Percentiles rank a stretch among this genome's conserved stretches.
Evolutionary conservation across 2,113 vertebrate species (phyloP).

Genomic region (Ailuropoda melanoleuca): DNA sequence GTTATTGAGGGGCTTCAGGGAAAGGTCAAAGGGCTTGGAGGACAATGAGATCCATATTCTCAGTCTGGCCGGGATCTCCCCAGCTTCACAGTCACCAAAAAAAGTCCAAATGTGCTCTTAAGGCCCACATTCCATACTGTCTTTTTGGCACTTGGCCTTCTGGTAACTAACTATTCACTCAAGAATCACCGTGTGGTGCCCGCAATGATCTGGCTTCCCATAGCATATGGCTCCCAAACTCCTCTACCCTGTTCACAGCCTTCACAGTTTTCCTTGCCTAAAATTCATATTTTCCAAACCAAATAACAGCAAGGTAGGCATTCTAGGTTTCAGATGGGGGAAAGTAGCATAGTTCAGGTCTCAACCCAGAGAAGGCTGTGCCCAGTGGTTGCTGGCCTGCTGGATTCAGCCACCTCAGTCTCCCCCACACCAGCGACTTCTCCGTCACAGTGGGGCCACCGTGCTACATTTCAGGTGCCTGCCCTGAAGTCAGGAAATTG

Average conservation of each 20-base stretch:
- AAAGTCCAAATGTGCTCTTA: not conserved
- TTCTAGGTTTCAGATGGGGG: not conserved
- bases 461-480: not conserved
- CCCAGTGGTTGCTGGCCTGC: not conserved
- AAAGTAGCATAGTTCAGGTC: not conserved
- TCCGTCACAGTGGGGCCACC: not conserved
- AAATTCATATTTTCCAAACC: not conserved
- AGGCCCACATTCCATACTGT: not conserved
- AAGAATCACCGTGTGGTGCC: not conserved
- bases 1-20: not conserved
- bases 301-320: not conserved
- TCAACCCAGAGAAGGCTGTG: not conserved
- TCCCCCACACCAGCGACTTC: not conserved
- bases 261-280: not conserved
- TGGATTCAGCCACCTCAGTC: not conserved
- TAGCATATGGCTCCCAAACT: not conserved
- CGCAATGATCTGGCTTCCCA: not conserved
- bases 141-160: not conserved
- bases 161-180: not conserved
- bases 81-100: not conserved
- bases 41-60: not conserved
- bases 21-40: not conserved
- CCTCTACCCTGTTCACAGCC: not conserved
- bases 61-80: not conserved
- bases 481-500: not conserved